Evolutionary conservation across 1,140 invertebrate genomes (phyloP).

Genomic region (Orchestia grillus): DNA sequence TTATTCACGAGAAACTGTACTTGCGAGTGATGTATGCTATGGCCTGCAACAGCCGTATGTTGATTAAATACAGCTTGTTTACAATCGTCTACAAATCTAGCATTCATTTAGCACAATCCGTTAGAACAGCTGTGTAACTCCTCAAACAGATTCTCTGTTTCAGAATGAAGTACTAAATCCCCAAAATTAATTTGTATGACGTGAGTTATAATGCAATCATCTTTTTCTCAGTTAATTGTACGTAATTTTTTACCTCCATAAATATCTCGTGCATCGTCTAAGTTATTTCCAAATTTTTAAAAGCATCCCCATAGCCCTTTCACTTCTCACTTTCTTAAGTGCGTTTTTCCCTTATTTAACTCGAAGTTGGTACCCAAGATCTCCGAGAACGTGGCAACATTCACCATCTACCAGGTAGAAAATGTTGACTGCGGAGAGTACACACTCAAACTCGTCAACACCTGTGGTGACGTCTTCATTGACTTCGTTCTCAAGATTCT

Average conservation of each 20-base stretch:
- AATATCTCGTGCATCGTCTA: not conserved
- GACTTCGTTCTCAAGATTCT: constrained; percentile 80
- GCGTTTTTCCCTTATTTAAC: constrained; percentile 41
- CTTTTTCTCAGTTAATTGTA: not conserved
- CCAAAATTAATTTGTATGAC: not conserved
- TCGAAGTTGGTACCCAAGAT: constrained; percentile 74
- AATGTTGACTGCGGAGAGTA: constrained; percentile 82
- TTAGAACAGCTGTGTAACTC: too few relatives aligned
- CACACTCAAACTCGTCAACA: constrained; percentile 80
- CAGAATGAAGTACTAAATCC: too few relatives aligned
- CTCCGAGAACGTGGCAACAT: constrained; percentile 78
- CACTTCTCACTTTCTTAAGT: constrained; percentile 69
- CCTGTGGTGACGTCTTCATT: constrained; percentile 79
- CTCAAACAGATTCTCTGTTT: too few relatives aligned
- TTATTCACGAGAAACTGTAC: too few relatives aligned
- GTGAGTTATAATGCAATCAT: not conserved
- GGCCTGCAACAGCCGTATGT: too few relatives aligned
- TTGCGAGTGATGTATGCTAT: too few relatives aligned
- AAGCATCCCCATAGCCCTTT: not conserved
- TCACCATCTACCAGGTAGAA: constrained; percentile 82
- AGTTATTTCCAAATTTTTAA: not conserved
- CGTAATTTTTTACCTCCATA: not conserved
- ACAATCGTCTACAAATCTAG: too few relatives aligned
- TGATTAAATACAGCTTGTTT: too few relatives aligned
- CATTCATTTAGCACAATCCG: too few relatives aligned